Evolutionary conservation across 2,888 invertebrate genomes (phyloP).

Genomic region (Nymphalis urticae): DNA sequence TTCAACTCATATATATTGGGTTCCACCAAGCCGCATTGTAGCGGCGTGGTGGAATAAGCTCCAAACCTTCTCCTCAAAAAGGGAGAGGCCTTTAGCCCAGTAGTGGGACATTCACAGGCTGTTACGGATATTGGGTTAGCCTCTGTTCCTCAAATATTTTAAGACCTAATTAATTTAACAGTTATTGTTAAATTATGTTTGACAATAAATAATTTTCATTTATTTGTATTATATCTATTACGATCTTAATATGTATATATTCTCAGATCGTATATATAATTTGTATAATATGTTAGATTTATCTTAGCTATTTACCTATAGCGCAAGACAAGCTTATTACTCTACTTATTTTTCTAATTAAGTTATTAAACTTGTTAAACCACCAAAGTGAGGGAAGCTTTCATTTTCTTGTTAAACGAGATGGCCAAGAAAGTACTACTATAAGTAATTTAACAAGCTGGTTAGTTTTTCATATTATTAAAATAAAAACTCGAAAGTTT

Average conservation of each 20-base stretch:
- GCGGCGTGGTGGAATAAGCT: too few relatives aligned
- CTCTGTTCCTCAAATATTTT: not conserved
- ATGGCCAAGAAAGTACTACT: not conserved
- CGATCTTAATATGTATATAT: not conserved
- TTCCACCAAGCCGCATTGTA: too few relatives aligned
- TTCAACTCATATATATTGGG: not conserved
- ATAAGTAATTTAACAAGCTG: not conserved
- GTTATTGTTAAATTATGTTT: constrained; percentile 1
- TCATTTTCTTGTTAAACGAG: constrained; percentile 9
- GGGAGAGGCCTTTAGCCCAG: too few relatives aligned
- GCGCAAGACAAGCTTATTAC: not conserved
- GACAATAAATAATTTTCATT: not conserved
- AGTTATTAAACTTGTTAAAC: constrained; percentile 6
- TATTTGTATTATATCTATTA: not conserved
- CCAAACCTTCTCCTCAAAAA: too few relatives aligned
- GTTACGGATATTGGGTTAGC: not conserved
- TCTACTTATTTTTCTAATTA: constrained; percentile 6
- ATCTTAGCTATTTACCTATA: not conserved
- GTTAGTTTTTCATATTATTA: not conserved
- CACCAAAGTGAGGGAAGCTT: constrained; percentile 2
- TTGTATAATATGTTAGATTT: not conserved
- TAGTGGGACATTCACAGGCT: too few relatives aligned
- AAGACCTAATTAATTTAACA: not conserved
- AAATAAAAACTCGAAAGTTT: not conserved
- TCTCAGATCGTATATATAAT: not conserved